Evolutionary conservation across 1,140 invertebrate species (phyloP).

Genomic region (Drosophila murphyi): DNA sequence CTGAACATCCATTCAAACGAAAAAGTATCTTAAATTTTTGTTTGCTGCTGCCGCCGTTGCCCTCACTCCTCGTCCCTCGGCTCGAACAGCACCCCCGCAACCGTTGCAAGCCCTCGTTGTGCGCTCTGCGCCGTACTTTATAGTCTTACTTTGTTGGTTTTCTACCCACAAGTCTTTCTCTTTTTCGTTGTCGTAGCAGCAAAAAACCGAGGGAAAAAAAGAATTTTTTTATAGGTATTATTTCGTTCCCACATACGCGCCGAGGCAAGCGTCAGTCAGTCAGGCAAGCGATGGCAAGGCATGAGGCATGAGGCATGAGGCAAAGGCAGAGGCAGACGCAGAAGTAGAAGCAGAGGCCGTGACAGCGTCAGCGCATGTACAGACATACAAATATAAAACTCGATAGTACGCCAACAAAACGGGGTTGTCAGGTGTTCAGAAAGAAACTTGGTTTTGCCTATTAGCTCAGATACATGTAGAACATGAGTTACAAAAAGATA

Average conservation of each 20-base stretch:
- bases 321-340: constrained; percentile 25
- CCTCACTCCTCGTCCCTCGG: not conserved
- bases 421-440: constrained; percentile 59
- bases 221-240: constrained; percentile 76
- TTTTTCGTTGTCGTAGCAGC: constrained; percentile 76
- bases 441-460: too few relatives aligned
- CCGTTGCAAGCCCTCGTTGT: constrained; percentile 29
- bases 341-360: constrained; percentile 71
- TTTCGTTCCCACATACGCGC: constrained; percentile 80
- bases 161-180: constrained; percentile 83
- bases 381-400: constrained; percentile 65
- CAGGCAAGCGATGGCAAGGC: constrained; percentile 43
- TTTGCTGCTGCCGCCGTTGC: constrained; percentile 32
- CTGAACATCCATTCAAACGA: constrained; percentile 59
- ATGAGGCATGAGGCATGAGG: constrained; percentile 62
- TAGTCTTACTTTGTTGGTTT: constrained; percentile 83
- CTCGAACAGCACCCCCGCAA: constrained; percentile 22
- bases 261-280: constrained; percentile 69
- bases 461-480: not conserved
- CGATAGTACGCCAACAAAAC: constrained; percentile 64
- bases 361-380: constrained; percentile 79
- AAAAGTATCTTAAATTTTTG: constrained; percentile 82
- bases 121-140: constrained; percentile 64
- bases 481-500: not conserved
- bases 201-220: constrained; percentile 68